Base-by-base conservation (phyloP, 2,797 vertebrate genomes). In the Phrynocephalus forsythii region DNA sequence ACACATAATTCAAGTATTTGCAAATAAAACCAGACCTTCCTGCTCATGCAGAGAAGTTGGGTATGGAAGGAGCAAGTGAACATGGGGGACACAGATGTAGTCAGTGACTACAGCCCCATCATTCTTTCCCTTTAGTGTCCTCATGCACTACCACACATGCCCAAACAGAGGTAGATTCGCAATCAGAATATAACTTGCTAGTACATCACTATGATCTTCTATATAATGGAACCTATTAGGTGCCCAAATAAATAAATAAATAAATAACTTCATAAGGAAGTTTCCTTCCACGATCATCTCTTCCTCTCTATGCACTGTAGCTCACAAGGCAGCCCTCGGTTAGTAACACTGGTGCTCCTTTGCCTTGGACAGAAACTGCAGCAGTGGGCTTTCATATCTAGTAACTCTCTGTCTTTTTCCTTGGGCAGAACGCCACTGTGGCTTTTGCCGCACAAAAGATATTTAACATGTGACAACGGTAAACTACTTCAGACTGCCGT, bases 161-260 rank as follows among this genome's bases (percentile, higher is more conserved):
- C 18, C 22, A 33, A 75, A 75, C 3, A 38, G 33, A 16, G 83
- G 38, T 82, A 81, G 90, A 91, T 7, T 26, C 60, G 88, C 83
- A 79, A 76, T 75, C 60, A 56, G 83, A 91, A 88, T 91, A 92
- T 91, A 81, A 91, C 90, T 93, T 0, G 60, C 78, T 75, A 75
- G 38, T 9, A 8, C 18, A 28, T 73, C n/a, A 9, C 3, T 73
- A 48, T 6, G 18, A 22, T 66, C 33, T 16, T 67, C 20, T 82
- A 50, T 82, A 60, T 6, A 33, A 3, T 24, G 69, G 4, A 3
- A 87, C 3, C 1, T 7, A 1, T 48, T 82, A 22, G 11, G 28
- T 24, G n/a, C 10, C 16, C 16, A 6, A 48, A 26, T 44, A 44
- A 44, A 44, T 44, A 44, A 38, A 38, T 38, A 38, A 44, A 44